Base-by-base conservation (phyloP, 1,140 invertebrate genomes). In the Trissolcus basalis region DNA sequence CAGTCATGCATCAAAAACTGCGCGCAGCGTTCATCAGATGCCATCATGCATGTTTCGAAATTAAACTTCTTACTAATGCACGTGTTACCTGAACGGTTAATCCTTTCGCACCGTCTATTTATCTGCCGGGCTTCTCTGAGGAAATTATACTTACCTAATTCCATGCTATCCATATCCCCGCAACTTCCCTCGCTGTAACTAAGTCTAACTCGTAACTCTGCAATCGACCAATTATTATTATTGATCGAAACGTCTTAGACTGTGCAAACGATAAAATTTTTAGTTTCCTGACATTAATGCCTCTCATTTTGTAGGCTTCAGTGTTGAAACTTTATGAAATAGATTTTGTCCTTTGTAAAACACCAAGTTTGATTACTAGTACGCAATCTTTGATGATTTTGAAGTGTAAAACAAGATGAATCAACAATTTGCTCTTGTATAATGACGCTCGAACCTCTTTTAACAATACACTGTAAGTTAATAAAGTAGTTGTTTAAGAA, bases 121-220 rank as follows among this genome's bases (percentile, higher is more conserved):
- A 47, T 65, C 51, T 60, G 41, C 60, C n/a, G 3, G 43, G 55
- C 16, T 72, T 60, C 60, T 1, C 55, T 11, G 16, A 54, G 27
- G 54, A 65, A 65, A 54, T 72, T 65, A 48, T 60, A 59, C 48
- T 60, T 65, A 44, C 39, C 60, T 72, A 72, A 65, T 72, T 72
- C 60, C 12, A 35, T 45, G 49, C 54, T 60, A 65, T 65, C 60
- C 55, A 55, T 53, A 65, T 72, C 60, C 55, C n/a, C 12, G 41
- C 44, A 70, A 61, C 49, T 70, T 61, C 33, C 16, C 13, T 36
- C 10, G 43, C 59, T 58, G 54, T 64, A 72, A 72, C 69, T 64
- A 71, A 55, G 48, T 55, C 69, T 45, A 64, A 53, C 48, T 64
- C 35, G 60, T 72, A 72, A 51, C 49, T 72, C 69, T 47, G 60